Percentiles rank a stretch among this genome's conserved stretches.
phyloP scores from a whole-genome alignment of 92 coral and sea anemone genomes.

The Heteractis magnifica region DNA sequence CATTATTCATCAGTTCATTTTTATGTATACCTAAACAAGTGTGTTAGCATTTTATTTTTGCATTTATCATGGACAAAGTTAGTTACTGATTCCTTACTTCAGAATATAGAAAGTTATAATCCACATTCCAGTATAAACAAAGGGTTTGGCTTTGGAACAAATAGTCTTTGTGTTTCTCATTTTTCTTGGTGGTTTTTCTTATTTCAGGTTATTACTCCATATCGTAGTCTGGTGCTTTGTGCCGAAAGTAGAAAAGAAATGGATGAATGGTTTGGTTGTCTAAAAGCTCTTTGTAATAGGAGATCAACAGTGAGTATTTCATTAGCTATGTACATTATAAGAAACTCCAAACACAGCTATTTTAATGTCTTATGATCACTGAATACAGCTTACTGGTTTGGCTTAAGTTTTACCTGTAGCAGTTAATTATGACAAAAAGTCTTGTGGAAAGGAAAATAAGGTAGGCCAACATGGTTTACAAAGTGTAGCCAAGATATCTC shows the following conservation, averaged over 20 bases:
- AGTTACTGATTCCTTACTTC: too few species aligned
- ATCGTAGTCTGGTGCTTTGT: constrained; percentile 80
- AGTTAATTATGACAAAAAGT: too few species aligned
- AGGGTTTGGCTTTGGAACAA: not conserved
- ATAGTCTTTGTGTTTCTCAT: not conserved
- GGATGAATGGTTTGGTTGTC: constrained; percentile 94
- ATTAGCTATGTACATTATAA: not conserved
- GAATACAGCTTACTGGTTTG: too few species aligned
- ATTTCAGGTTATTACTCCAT: constrained; percentile 89
- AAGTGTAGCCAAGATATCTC: too few species aligned
- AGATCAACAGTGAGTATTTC: constrained; percentile 65
- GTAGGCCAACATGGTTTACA: too few species aligned
- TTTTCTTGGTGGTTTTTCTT: not conserved
- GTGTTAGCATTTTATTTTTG: not conserved
- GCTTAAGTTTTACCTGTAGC: too few species aligned
- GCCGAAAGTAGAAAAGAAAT: constrained; percentile 92
- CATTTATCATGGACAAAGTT: not conserved
- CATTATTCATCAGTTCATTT: not conserved
- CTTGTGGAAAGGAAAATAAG: too few species aligned
- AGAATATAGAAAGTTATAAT: too few species aligned
- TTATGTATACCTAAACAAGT: not conserved
- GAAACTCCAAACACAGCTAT: too few species aligned
- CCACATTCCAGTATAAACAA: not conserved
- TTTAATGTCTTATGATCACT: too few species aligned
- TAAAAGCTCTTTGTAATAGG: constrained; percentile 61